Evolutionary conservation across 2,797 vertebrate species (phyloP), one percentile per base, ranked within the genome.

Genomic region (Crax fasciolata): DNA sequence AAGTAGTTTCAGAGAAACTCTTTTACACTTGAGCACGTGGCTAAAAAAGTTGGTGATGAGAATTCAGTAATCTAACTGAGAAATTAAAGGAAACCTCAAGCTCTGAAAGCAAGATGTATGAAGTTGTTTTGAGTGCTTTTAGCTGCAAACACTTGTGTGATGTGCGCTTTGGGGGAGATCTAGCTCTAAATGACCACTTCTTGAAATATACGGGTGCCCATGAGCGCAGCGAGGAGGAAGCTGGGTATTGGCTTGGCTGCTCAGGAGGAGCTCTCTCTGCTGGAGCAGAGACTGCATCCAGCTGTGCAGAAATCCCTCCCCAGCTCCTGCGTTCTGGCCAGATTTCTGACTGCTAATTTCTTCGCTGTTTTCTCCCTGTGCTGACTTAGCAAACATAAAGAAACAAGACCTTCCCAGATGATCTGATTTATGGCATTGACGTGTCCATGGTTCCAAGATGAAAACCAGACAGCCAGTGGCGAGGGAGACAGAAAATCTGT

Each of bases 271-370:
- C 30, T 46, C 13, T 61, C 49, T 39, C 55, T 59, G 30, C 74
- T 82, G 78, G 14, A 70, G 87, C 74, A 86, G 30, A 38, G 78
- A 73, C 70, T 85, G 59, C 46, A 82, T 58, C 39, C 84, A 93
- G 71, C 72, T 87, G 66, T 12, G 7, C 0, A 4, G 55, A 62
- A 44, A 59, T 35, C 68, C 51, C 18, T 9, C 75, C 52, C 59
- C 30, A 72, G 5, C 41, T 84, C 61, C 30, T 15, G 9, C 1
- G 2, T 62, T 63, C 58, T 81, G 58, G 71, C 30, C 8, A 0
- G 5, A 17, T 44, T 67, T 82, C n/a, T 78, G 66, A 72, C 38
- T 18, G 11, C 11, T 23, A 7, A 10, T 51, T 55, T 57, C 9
- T 68, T 49, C 32, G 62, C 55, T 91, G 75, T 27, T 52, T 85